phyloP scores from a whole-genome alignment of 2,888 invertebrate species.

The Eupithecia subfuscata region DNA sequence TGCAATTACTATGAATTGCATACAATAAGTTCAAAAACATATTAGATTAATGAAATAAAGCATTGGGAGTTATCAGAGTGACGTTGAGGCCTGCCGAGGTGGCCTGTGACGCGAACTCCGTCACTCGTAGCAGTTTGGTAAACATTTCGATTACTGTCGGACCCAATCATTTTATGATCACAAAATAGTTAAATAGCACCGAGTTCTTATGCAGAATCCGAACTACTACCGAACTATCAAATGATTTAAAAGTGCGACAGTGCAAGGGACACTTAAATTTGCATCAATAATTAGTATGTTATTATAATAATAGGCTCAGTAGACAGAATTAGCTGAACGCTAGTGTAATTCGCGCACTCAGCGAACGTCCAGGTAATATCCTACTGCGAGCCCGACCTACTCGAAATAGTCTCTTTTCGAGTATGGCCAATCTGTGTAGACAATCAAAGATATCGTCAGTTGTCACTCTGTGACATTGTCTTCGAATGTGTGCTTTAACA shows the following conservation, averaged over 20 bases:
- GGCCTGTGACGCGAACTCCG: background rate
- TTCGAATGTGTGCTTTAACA: no score
- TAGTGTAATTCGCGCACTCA: constrained; percentile 5
- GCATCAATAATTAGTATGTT: background rate
- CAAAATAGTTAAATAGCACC: constrained; percentile 13
- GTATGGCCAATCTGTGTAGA: background rate
- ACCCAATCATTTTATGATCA: constrained; percentile 10
- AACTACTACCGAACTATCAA: constrained; percentile 20
- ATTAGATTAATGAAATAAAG: background rate
- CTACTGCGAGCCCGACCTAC: background rate
- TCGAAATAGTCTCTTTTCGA: constrained; percentile 2
- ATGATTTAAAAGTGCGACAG: constrained; percentile 4
- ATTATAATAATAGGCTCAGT: background rate
- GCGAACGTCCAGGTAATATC: constrained; percentile 19
- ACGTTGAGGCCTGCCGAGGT: background rate
- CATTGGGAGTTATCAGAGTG: background rate
- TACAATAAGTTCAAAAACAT: background rate
- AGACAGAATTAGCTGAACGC: constrained; percentile 14
- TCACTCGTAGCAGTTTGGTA: background rate
- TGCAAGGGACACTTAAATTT: constrained; percentile 11
- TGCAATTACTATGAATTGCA: background rate
- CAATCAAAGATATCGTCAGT: no score
- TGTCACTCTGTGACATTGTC: no score
- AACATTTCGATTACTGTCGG: background rate
- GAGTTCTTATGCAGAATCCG: constrained; percentile 8